Conservation (phyloP, 1,140 invertebrate genomes). For the Bombus confusus region DNA sequence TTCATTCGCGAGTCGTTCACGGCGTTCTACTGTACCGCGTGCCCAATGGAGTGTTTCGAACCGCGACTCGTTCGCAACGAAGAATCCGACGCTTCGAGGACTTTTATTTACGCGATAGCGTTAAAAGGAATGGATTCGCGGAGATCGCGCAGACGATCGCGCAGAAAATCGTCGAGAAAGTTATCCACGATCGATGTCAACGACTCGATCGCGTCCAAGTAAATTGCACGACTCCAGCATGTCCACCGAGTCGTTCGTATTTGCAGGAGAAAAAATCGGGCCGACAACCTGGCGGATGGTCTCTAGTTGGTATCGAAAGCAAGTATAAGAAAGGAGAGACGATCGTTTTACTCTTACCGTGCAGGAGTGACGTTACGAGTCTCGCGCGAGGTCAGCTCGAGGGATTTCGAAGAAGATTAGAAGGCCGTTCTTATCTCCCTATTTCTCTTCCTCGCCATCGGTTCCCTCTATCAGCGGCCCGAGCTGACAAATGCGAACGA, state of each 20-base stretch:
- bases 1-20: background rate
- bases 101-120: background rate
- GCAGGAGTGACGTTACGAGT: no score
- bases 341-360: background rate
- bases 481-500: conserved; percentile 36
- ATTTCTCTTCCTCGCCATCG: conserved; percentile 12
- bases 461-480: background rate
- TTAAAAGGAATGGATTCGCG: background rate
- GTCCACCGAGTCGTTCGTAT: background rate
- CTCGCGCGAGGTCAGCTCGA: background rate
- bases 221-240: background rate
- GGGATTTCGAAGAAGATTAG: background rate
- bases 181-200: background rate
- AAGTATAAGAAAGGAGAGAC: background rate
- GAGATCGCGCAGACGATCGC: conserved; percentile 25
- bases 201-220: background rate
- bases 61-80: conserved; percentile 1
- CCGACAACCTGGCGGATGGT: no score
- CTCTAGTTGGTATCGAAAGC: no score
- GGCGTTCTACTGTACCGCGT: no score
- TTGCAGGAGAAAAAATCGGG: no score
- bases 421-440: conserved; percentile 6
- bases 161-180: conserved; percentile 16
- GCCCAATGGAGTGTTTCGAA: conserved; percentile 36
- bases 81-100: no score